These are phyloP conservation scores for Drosophila repleta DNA, from an alignment of 1,140 invertebrate genomes.

Conservation along the genomic window DNA sequence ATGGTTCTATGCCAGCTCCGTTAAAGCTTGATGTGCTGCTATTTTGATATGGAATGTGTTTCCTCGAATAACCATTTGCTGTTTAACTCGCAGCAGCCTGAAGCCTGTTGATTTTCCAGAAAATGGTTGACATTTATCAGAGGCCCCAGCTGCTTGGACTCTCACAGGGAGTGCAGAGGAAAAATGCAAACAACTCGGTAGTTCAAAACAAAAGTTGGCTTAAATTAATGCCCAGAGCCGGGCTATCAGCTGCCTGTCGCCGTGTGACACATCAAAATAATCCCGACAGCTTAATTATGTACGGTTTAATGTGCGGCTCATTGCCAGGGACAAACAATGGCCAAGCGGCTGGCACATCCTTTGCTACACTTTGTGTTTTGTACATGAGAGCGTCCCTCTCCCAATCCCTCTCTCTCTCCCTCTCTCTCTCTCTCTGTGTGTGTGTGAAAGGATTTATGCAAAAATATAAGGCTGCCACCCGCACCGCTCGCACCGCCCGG, in stretches of 20 bases:
- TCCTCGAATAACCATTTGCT: conserved; percentile 5
- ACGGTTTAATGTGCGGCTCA: conserved; percentile 68
- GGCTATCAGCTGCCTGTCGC: conserved; percentile 76
- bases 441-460: conserved; percentile 74
- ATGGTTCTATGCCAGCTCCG: no score
- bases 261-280: conserved; percentile 83
- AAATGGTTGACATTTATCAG: conserved; percentile 16
- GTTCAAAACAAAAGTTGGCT: conserved; percentile 77
- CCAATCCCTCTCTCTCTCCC: conserved; percentile 9
- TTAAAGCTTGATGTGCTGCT: neutral
- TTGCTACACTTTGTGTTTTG: conserved; percentile 34
- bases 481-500: conserved; percentile 38
- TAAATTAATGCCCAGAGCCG: conserved; percentile 59
- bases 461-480: conserved; percentile 67
- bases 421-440: conserved; percentile 22
- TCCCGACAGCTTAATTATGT: conserved; percentile 82
- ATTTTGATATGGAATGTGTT: neutral
- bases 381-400: neutral
- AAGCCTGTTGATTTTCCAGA: conserved; percentile 36
- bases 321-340: conserved; percentile 71
- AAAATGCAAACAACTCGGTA: conserved; percentile 18
- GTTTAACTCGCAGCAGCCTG: conserved; percentile 7
- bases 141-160: conserved; percentile 52
- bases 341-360: conserved; percentile 69
- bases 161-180: conserved; percentile 34